These are phyloP conservation scores for Coryphaenoides rupestris DNA, from an alignment of 2,113 vertebrate species.

Conservation along the genomic window DNA sequence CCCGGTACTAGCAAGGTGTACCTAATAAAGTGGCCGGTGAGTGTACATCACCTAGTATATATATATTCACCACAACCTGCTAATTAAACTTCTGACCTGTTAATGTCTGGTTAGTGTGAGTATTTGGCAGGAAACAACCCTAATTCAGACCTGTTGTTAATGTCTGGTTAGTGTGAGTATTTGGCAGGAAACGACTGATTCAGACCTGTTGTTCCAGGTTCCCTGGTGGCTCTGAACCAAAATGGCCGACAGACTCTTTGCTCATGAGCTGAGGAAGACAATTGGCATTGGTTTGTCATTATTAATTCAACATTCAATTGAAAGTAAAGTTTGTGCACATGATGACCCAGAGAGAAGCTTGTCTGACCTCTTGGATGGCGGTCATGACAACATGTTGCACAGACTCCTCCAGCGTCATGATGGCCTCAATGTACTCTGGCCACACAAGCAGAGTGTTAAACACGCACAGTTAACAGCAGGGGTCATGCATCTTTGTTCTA, in stretches of 20 bases:
- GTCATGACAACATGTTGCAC: conserved; percentile 98
- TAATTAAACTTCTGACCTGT: too few species aligned
- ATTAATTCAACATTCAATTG: neutral
- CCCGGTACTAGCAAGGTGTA: too few species aligned
- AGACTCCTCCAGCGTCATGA: conserved; percentile 97
- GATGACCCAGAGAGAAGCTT: neutral
- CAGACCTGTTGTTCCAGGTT: conserved; percentile 83
- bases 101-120: too few species aligned
- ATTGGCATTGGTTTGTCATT: conserved; percentile 10
- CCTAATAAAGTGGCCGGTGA: too few species aligned
- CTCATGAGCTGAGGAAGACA: conserved; percentile 83
- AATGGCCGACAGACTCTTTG: conserved; percentile 75
- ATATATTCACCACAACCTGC: too few species aligned
- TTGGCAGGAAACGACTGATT: neutral
- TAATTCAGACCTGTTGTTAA: too few species aligned
- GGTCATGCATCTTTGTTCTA: conserved; percentile 1
- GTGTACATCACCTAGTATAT: too few species aligned
- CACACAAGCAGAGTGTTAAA: conserved; percentile 7
- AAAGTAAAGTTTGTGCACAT: neutral
- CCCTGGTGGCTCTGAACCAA: conserved; percentile 74
- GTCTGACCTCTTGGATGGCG: conserved; percentile 94
- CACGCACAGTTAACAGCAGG: neutral
- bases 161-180: too few species aligned
- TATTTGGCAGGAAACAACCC: too few species aligned
- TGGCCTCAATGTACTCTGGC: conserved; percentile 92